phyloP scores from a whole-genome alignment of 2,888 invertebrate species.

The Habrosyne pyritoides region DNA sequence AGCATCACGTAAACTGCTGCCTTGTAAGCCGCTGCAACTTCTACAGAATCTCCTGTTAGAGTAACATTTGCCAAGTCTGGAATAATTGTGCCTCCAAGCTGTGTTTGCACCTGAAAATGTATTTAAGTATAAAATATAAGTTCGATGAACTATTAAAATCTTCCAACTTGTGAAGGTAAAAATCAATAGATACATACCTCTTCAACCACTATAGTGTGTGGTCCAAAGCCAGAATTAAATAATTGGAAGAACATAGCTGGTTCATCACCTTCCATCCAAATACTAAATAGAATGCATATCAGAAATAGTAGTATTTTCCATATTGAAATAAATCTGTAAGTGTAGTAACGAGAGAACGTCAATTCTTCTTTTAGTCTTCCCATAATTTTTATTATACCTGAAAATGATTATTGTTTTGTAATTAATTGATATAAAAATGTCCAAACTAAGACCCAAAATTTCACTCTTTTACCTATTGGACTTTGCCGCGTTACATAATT shows the following conservation, averaged over 20 bases:
- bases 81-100: constrained; percentile 83
- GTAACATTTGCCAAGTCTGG: constrained; percentile 91
- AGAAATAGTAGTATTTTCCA: constrained; percentile 95
- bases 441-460: constrained; percentile 11
- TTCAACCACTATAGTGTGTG: constrained; percentile 90
- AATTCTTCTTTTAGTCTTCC: constrained; percentile 92
- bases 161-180: too few relatives aligned
- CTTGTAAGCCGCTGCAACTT: constrained; percentile 87
- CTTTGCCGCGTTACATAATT: constrained; percentile 96
- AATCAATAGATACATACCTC: constrained; percentile 75
- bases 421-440: not conserved
- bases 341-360: constrained; percentile 92
- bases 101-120: constrained; percentile 81
- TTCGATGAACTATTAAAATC: too few relatives aligned
- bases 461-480: constrained; percentile 85
- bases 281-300: constrained; percentile 87
- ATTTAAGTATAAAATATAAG: too few relatives aligned
- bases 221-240: constrained; percentile 89
- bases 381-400: constrained; percentile 88
- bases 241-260: constrained; percentile 90
- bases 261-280: constrained; percentile 90
- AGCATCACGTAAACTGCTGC: constrained; percentile 90
- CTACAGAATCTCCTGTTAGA: constrained; percentile 89
- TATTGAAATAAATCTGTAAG: constrained; percentile 93
- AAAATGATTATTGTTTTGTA: constrained; percentile 26